Evolutionary conservation across 2,797 vertebrate genomes (phyloP).

Genomic region (Thamnophis elegans): DNA sequence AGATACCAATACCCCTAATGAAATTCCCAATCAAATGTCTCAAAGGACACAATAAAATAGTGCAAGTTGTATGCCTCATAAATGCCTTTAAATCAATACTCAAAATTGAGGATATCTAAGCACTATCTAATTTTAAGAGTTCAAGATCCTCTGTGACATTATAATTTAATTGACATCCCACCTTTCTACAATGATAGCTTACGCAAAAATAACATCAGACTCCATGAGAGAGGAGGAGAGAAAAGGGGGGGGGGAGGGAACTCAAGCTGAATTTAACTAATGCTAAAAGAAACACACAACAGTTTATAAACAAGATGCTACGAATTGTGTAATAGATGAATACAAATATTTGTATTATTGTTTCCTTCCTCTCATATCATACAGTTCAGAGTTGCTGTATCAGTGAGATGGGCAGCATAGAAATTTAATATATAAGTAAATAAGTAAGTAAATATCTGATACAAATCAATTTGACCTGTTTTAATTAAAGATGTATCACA

Average conservation of each 20-base stretch:
- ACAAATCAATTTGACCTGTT: background rate
- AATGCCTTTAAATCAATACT: background rate
- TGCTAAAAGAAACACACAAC: background rate
- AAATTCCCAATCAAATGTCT: background rate
- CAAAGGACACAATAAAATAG: background rate
- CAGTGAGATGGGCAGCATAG: background rate
- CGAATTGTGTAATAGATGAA: background rate
- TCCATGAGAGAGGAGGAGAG: background rate
- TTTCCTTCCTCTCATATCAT: background rate
- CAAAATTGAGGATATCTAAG: background rate
- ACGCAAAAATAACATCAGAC: background rate
- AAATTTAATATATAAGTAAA: background rate
- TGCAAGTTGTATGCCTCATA: background rate
- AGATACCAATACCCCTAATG: background rate
- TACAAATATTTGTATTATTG: background rate
- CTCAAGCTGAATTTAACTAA: background rate
- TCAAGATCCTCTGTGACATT: background rate
- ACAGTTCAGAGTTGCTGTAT: background rate
- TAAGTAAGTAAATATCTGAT: background rate
- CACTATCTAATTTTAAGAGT: background rate
- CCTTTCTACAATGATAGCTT: background rate
- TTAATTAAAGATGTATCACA: background rate
- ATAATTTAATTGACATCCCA: background rate
- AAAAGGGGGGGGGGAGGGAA: background rate
- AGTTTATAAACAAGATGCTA: background rate